Base-by-base conservation (phyloP, 92 coral and sea anemone genomes). In the Palythoa grandiflora region DNA sequence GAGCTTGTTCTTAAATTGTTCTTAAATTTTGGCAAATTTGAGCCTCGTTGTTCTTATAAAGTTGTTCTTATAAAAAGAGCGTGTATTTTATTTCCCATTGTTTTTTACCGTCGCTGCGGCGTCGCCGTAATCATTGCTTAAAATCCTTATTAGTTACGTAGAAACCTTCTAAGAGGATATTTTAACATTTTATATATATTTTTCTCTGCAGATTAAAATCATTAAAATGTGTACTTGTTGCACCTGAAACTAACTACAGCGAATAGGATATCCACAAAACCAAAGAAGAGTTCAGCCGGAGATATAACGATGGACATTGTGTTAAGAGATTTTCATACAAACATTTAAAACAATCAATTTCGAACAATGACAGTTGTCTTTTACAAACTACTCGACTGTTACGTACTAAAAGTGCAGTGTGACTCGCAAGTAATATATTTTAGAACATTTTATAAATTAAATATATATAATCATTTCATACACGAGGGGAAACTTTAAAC, bases 401-500 rank as follows among this genome's bases (percentile, higher is more conserved):
- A 38, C 38, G 51, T 79, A 79, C 35, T 79, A 39, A 63, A 79
- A 39, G 51, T 35, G 53, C 12, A 53, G 2, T 59, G 51, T 60
- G 20, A 79, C n/a, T 79, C 71, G 54, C 68, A 52, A 35, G 52
- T 77, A 79, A 79, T 72, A 38, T 79, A 79, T 79, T 79, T 38
- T 60, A 79, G 35, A 77, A 60, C 28, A 63, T 16, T 79, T 60
- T 50, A 9, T 47, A 44, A 59, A 15, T 59, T 44, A 44, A 44
- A 59, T 14, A 59, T 12, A 15, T 44, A n/a, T 15, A 59, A 59
- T 59, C 19, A 59, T 59, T 59, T 4, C 6, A n/a, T 14, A 59
- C 3, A 59, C 65, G 65, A 59, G 2, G 14, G 16, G 14, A 1
- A 59, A 14, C 19, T 59, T 8, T 8, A 44, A 28, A 28, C 28